phyloP scores from a whole-genome alignment of 2,797 vertebrate genomes.

The Coracias cyanogaster region DNA sequence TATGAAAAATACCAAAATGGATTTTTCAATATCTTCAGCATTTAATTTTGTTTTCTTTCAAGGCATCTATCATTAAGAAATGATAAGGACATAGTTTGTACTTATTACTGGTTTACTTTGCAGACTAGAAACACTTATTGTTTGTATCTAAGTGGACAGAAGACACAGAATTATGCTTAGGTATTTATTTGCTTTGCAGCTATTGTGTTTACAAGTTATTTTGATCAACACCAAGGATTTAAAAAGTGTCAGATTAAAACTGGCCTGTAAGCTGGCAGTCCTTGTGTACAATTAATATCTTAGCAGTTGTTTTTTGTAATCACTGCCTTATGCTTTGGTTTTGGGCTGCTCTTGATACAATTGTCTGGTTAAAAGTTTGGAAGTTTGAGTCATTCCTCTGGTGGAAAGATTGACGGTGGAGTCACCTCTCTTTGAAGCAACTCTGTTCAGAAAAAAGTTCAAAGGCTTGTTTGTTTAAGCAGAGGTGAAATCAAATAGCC shows the following conservation, averaged over 20 bases:
- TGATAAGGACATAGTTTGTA: neutral
- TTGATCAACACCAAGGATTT: neutral
- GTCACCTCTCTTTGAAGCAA: neutral
- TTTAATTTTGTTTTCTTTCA: neutral
- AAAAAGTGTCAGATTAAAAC: neutral
- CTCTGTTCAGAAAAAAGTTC: neutral
- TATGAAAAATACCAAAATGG: fast-evolving
- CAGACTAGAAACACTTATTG: neutral
- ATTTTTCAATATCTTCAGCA: neutral
- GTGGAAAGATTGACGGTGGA: neutral
- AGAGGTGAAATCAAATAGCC: neutral
- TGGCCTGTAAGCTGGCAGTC: neutral
- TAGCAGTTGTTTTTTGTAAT: neutral
- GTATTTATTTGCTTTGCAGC: neutral
- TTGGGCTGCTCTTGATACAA: neutral
- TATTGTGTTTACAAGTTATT: neutral
- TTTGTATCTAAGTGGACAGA: neutral
- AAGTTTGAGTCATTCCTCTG: neutral
- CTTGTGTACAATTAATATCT: neutral
- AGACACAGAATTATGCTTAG: neutral
- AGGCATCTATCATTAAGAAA: neutral
- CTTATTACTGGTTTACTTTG: neutral
- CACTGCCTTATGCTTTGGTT: neutral
- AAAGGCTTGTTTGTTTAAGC: neutral
- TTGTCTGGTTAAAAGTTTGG: neutral